These are phyloP conservation scores for Microctonus brassicae DNA, from an alignment of 2,888 invertebrate genomes.

Conservation along the genomic window DNA sequence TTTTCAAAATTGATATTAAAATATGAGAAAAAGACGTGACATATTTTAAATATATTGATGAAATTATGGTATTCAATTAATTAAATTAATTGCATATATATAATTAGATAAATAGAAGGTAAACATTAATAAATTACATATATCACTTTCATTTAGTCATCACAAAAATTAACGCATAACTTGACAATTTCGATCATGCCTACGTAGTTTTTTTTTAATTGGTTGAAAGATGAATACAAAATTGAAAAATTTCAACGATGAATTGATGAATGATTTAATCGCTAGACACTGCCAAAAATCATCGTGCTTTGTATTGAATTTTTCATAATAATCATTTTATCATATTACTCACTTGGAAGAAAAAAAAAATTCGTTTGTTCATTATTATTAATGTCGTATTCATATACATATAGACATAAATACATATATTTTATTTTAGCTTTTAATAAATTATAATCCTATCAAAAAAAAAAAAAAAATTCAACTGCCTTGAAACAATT, in stretches of 20 bases:
- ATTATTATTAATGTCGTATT: neutral
- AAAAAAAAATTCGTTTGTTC: neutral
- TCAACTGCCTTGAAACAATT: slow-evolving; percentile 1
- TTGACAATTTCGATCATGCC: neutral
- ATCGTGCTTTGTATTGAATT: slow-evolving; percentile 2
- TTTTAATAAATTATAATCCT: neutral
- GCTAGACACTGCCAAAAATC: slow-evolving; percentile 29
- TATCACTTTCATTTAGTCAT: neutral
- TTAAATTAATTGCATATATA: neutral
- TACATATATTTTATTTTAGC: neutral
- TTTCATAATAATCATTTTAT: neutral
- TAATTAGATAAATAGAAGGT: too few species aligned
- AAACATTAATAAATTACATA: neutral
- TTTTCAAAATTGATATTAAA: neutral
- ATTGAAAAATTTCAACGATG: neutral
- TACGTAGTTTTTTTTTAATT: neutral
- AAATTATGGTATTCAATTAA: neutral
- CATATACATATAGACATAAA: too few species aligned
- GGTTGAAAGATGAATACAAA: neutral
- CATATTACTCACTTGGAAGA: neutral
- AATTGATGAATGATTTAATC: slow-evolving; percentile 5
- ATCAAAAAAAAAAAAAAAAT: neutral
- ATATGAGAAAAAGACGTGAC: neutral
- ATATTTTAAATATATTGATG: neutral
- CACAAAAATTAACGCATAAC: neutral